These are phyloP conservation scores for Lethrus apterus DNA, from an alignment of 1,140 invertebrate genomes.

Conservation along the genomic window DNA sequence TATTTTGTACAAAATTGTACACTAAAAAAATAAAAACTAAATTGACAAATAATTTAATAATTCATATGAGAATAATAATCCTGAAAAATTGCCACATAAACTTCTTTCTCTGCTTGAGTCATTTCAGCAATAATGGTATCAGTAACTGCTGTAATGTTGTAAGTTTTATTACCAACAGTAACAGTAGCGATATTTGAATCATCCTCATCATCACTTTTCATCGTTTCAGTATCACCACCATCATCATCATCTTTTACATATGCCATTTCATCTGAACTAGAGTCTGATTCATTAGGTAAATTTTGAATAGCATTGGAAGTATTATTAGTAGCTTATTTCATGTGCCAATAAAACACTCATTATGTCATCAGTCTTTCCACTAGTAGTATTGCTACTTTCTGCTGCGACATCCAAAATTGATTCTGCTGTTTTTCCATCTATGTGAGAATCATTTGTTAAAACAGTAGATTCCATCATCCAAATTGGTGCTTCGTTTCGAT, in stretches of 20 bases:
- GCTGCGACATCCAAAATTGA: slow-evolving; percentile 42
- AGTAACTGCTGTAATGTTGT: slow-evolving; percentile 73
- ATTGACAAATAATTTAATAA: no score
- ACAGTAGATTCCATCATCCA: slow-evolving; percentile 95
- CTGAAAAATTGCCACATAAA: slow-evolving; percentile 89
- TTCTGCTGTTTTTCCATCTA: slow-evolving; percentile 41
- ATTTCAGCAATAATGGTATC: slow-evolving; percentile 83
- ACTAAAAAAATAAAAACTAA: no score
- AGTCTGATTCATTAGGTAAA: slow-evolving; percentile 61
- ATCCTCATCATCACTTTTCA: slow-evolving; percentile 72
- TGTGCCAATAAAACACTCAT: slow-evolving; percentile 86
- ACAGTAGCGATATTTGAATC: slow-evolving; percentile 80
- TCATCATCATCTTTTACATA: slow-evolving; percentile 49
- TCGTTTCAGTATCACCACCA: slow-evolving; percentile 55
- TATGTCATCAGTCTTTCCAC: slow-evolving; percentile 75
- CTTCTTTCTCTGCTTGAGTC: slow-evolving; percentile 87
- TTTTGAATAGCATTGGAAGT: slow-evolving; percentile 56
- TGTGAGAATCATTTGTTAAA: slow-evolving; percentile 49
- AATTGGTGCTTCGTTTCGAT: slow-evolving; percentile 79
- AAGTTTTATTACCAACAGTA: slow-evolving; percentile 67
- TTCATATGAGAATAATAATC: slow-evolving; percentile 86
- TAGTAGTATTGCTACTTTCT: slow-evolving; percentile 41
- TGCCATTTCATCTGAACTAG: slow-evolving; percentile 65
- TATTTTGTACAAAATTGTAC: no score
- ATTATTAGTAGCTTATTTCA: slow-evolving; percentile 64